Conservation (phyloP, 2,113 vertebrate species). For the Podiceps cristatus region DNA sequence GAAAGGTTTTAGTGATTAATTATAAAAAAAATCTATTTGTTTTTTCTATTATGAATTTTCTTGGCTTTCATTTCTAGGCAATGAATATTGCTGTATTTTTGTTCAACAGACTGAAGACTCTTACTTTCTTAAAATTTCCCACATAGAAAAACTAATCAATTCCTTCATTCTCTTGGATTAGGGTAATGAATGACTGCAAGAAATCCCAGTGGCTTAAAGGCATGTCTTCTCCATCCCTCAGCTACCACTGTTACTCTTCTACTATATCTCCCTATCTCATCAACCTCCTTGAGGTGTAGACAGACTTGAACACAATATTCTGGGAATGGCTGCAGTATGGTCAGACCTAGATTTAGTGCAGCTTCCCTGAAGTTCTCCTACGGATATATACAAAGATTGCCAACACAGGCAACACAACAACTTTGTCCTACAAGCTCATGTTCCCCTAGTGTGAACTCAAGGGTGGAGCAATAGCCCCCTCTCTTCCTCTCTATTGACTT, state of each 20-base stretch:
- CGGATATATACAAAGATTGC: accelerated
- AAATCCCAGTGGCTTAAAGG: background rate
- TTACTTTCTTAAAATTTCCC: background rate
- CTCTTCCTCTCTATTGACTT: background rate
- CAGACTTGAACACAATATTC: background rate
- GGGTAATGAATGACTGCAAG: background rate
- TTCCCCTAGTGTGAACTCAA: accelerated
- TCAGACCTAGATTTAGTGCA: background rate
- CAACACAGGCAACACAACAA: background rate
- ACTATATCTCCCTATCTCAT: background rate
- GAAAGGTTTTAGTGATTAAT: conserved; percentile 30
- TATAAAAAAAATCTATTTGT: conserved; percentile 9
- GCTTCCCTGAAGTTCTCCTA: background rate
- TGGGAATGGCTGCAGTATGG: background rate
- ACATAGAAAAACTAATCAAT: background rate
- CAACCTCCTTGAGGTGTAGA: background rate
- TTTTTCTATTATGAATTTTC: background rate
- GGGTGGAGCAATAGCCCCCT: background rate
- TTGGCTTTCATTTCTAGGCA: conserved; percentile 30
- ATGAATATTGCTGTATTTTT: background rate
- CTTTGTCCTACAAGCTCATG: background rate
- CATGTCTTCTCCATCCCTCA: background rate
- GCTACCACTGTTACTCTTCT: background rate
- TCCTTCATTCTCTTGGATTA: background rate
- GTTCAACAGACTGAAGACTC: background rate